Percentiles rank a stretch among this genome's conserved stretches.
phyloP scores from a whole-genome alignment of 64 coral and sea anemone species.

The Pachyseris speciosa region DNA sequence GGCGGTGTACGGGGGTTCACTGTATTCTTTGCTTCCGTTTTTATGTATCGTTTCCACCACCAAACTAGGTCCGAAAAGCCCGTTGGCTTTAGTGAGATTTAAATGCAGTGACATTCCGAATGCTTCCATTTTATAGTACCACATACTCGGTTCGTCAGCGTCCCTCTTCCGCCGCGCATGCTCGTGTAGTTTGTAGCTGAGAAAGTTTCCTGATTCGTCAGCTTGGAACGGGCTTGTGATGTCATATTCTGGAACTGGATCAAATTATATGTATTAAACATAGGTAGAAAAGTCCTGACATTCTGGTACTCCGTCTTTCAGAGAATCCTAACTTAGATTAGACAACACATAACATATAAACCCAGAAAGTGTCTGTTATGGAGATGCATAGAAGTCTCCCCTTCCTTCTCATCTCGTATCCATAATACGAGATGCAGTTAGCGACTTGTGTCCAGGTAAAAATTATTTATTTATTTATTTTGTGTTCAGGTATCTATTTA shows the following conservation, averaged over 20 bases:
- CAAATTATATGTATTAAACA: not conserved
- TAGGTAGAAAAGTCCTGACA: not conserved
- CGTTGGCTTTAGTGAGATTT: constrained; percentile 27
- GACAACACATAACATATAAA: too few relatives aligned
- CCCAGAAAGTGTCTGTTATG: too few relatives aligned
- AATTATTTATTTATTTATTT: too few relatives aligned
- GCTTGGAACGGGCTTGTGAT: constrained; percentile 51
- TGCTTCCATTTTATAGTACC: constrained; percentile 59
- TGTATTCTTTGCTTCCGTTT: constrained; percentile 39
- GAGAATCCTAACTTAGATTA: too few relatives aligned
- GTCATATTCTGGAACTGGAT: constrained; percentile 68
- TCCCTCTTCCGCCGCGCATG: constrained; percentile 35
- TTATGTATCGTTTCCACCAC: constrained; percentile 50
- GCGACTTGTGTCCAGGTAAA: too few relatives aligned
- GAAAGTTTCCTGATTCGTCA: constrained; percentile 50
- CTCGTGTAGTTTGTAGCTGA: constrained; percentile 47
- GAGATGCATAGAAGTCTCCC: too few relatives aligned
- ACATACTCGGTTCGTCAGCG: not conserved
- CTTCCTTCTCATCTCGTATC: too few relatives aligned
- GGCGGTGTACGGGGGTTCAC: not conserved
- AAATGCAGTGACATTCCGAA: constrained; percentile 59
- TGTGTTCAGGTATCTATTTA: too few relatives aligned
- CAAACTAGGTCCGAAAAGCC: not conserved
- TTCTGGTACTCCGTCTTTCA: too few relatives aligned
- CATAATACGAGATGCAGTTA: too few relatives aligned